phyloP scores from a whole-genome alignment of 1,140 invertebrate species.

The Ditylenchus dipsaci region DNA sequence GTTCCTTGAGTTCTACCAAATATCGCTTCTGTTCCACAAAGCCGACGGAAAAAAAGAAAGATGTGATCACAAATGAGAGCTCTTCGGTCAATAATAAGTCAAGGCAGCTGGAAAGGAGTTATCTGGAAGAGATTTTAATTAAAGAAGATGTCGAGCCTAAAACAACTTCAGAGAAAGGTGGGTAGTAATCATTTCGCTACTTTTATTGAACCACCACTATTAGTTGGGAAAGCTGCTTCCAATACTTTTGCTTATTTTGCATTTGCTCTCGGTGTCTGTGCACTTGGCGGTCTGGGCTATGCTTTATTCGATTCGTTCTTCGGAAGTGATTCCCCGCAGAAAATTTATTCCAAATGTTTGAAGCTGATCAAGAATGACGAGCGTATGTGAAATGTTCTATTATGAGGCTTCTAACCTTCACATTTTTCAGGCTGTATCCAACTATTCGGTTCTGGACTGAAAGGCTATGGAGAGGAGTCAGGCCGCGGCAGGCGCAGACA shows the following conservation, averaged over 20 bases:
- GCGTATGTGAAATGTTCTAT: background rate
- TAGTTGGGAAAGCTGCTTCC: conserved; percentile 43
- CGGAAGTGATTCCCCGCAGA: conserved; percentile 45
- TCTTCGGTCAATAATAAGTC: background rate
- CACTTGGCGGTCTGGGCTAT: conserved; percentile 45
- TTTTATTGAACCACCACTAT: conserved; percentile 9
- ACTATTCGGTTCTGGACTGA: conserved; percentile 43
- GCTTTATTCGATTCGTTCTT: conserved; percentile 47
- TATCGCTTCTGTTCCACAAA: background rate
- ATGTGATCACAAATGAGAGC: background rate
- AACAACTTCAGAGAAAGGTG: conserved; percentile 53
- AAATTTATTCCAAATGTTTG: conserved; percentile 49
- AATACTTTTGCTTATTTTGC: conserved; percentile 51
- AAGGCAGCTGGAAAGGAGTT: conserved; percentile 8
- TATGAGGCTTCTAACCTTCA: background rate
- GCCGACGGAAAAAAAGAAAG: background rate
- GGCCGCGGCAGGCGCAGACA: conserved; percentile 45
- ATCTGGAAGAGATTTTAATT: conserved; percentile 42
- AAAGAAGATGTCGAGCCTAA: conserved; percentile 46
- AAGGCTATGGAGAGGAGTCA: conserved; percentile 45
- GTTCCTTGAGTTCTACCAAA: no score
- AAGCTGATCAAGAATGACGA: conserved; percentile 45
- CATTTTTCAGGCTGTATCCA: conserved; percentile 37
- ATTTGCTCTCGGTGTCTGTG: conserved; percentile 19
- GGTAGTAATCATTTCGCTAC: background rate